Conservation (phyloP, 2,888 invertebrate species). For the Pachycephus smyrnensis region DNA sequence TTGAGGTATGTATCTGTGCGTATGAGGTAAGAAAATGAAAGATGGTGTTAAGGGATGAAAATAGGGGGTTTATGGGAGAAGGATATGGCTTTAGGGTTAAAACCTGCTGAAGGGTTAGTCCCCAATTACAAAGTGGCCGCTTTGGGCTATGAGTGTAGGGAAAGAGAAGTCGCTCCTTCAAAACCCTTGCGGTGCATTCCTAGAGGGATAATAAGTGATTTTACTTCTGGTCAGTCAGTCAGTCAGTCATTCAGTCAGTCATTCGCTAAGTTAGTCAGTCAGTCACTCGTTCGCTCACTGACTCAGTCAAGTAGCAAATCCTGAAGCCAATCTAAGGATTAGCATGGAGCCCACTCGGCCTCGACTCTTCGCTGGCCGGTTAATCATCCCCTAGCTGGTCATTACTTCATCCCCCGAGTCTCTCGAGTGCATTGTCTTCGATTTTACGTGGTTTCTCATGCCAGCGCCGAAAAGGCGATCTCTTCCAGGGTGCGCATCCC, state of each 20-base stretch:
- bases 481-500: neutral
- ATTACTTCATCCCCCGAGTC: slow-evolving; percentile 19
- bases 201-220: slow-evolving; percentile 46
- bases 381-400: slow-evolving; percentile 9
- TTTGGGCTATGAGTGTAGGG: neutral
- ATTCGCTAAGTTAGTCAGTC: slow-evolving; percentile 42
- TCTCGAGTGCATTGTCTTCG: slow-evolving; percentile 16
- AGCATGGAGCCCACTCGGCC: slow-evolving; percentile 23
- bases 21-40: no score
- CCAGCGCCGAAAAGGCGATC: slow-evolving; percentile 11
- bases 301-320: slow-evolving; percentile 44
- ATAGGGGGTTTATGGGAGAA: no score
- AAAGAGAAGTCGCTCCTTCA: slow-evolving; percentile 13
- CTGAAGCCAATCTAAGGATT: slow-evolving; percentile 56
- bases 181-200: slow-evolving; percentile 35
- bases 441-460: slow-evolving; percentile 17
- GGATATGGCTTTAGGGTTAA: no score
- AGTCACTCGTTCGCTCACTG: slow-evolving; percentile 2
- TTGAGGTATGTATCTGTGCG: no score
- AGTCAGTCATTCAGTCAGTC: slow-evolving; percentile 41
- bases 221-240: slow-evolving; percentile 31
- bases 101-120: no score
- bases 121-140: no score
- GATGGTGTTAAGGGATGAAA: no score
- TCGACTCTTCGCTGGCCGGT: neutral